A percentile compares a stretch with the other conserved stretches of the same genome.
These are phyloP conservation scores for Euleptes europaea DNA, from an alignment of 2,113 vertebrate species.

Conservation along the genomic window DNA sequence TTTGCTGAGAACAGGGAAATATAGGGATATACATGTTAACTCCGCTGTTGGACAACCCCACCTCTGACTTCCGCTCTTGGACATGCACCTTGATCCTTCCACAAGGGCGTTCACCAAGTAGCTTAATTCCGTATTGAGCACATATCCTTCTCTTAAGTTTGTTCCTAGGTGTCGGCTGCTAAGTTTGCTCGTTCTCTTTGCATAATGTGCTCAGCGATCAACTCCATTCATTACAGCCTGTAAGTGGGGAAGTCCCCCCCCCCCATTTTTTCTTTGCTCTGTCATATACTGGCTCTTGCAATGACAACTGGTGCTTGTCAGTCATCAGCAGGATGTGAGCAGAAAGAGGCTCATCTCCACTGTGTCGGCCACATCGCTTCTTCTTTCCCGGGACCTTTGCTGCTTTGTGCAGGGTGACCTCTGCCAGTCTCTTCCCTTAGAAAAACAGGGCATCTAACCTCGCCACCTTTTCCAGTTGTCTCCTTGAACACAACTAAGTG, in stretches of 20 bases:
- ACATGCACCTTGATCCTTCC: not conserved
- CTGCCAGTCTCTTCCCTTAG: slow-evolving; percentile 22
- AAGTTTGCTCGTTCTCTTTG: not conserved
- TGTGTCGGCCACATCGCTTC: not conserved
- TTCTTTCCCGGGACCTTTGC: slow-evolving; percentile 41
- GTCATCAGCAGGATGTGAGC: not conserved
- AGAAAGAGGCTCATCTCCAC: slow-evolving; percentile 5
- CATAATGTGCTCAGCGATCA: not conserved
- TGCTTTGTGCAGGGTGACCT: slow-evolving; percentile 33
- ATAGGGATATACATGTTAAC: not conserved
- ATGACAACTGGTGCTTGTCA: not conserved
- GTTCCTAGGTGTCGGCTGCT: not conserved
- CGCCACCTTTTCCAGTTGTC: slow-evolving; percentile 39
- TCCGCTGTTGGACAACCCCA: not conserved
- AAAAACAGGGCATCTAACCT: slow-evolving; percentile 13
- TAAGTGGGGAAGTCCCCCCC: not conserved
- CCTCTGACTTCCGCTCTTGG: not conserved
- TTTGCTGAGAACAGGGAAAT: not conserved
- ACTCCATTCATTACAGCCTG: too few relatives aligned
- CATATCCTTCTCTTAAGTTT: slow-evolving; percentile 5
- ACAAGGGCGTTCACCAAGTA: slow-evolving; percentile 15
- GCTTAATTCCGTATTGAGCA: not conserved
- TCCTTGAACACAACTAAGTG: slow-evolving; percentile 25
- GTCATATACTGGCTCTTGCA: not conserved
- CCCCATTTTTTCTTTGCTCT: not conserved